A percentile compares a stretch with the other conserved stretches of the same genome.
These are phyloP conservation scores for Gymnothorax javanicus DNA, from an alignment of 2,797 vertebrate genomes.

Conservation along the genomic window DNA sequence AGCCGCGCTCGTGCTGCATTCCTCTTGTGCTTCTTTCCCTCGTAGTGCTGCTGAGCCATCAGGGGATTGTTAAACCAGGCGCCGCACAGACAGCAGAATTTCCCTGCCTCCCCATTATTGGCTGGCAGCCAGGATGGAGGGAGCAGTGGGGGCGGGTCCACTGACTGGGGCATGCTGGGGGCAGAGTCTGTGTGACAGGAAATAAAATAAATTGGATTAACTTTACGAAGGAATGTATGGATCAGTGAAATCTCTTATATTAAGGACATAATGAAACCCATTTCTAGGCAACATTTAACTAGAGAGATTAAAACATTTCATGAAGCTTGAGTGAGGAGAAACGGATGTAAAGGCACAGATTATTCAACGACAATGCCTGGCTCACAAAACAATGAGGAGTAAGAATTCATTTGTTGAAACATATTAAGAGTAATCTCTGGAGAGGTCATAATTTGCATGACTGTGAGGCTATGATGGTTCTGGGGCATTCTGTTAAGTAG, in stretches of 20 bases:
- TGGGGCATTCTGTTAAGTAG: not conserved
- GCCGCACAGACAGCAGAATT: conserved; percentile 80
- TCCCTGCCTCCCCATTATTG: conserved; percentile 73
- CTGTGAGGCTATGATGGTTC: conserved; percentile 38
- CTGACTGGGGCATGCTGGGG: conserved; percentile 66
- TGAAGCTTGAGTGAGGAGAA: not conserved
- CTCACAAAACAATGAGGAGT: not conserved
- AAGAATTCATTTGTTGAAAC: not conserved
- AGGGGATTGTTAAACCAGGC: conserved; percentile 86
- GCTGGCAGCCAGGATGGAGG: conserved; percentile 51
- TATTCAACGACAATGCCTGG: not conserved
- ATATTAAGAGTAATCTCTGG: not conserved
- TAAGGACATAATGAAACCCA: not conserved
- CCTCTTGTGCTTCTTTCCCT: conserved; percentile 83
- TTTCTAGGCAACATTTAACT: not conserved
- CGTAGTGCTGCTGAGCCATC: conserved; percentile 85
- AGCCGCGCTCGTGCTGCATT: conserved; percentile 78
- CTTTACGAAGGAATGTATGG: not conserved
- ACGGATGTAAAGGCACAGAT: not conserved
- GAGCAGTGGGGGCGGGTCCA: conserved; percentile 62
- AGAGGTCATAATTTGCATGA: conserved; percentile 12
- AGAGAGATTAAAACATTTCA: not conserved
- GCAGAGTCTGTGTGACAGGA: conserved; percentile 64
- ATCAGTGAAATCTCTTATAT: not conserved
- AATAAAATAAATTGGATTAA: not conserved